Conservation (phyloP, 1,140 invertebrate species). For the Drosophila oshimai region DNA sequence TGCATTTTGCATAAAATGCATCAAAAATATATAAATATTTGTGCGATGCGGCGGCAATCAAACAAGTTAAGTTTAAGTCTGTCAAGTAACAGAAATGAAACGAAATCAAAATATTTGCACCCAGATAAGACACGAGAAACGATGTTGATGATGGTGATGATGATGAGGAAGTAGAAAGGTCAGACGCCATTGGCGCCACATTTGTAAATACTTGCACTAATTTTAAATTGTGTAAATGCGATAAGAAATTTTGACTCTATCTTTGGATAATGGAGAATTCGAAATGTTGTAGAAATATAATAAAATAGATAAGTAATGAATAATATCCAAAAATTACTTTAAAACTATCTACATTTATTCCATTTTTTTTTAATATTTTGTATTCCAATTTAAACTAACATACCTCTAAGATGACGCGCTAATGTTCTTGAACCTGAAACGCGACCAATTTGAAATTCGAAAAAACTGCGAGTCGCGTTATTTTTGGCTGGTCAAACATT, state of each 20-base stretch:
- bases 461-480: constrained; percentile 11
- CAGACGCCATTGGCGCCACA: background rate
- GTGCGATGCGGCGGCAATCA: background rate
- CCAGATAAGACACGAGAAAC: constrained; percentile 43
- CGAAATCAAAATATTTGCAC: constrained; percentile 27
- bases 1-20: background rate
- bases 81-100: constrained; percentile 30
- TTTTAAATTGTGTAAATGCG: background rate
- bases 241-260: too few species aligned
- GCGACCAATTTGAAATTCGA: constrained; percentile 2
- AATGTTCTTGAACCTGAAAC: constrained; percentile 27
- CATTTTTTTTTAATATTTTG: too few species aligned
- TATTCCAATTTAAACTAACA: background rate
- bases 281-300: too few species aligned
- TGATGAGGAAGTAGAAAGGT: constrained; percentile 10
- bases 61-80: constrained; percentile 20
- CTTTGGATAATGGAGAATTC: too few species aligned
- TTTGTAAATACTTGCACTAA: background rate
- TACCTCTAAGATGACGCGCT: background rate
- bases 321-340: too few species aligned
- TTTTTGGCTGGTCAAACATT: constrained; percentile 20
- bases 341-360: too few species aligned
- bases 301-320: too few species aligned
- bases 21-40: background rate
- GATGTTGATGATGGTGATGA: background rate